Base-by-base conservation (phyloP, 2,113 vertebrate species). In the Eurystomus gularis region DNA sequence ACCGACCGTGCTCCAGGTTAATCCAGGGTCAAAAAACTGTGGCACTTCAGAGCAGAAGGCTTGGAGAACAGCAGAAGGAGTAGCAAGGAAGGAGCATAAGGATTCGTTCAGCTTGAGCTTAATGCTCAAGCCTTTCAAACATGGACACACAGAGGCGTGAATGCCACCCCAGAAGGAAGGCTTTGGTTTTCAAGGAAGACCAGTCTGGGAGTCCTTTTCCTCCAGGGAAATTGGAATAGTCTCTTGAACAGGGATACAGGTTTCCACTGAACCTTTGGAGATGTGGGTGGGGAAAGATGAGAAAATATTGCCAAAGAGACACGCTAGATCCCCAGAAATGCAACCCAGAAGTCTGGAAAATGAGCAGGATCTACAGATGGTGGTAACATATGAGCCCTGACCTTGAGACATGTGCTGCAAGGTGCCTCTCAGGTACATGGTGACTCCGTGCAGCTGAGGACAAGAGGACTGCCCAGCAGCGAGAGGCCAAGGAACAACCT, bases 121-220 rank as follows among this genome's bases (percentile, higher is more conserved):
- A 25, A 10, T 0, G 19, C 46, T 28, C 40, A 5, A 3, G 25
- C 8, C 68, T 19, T 17, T 5, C 65, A 1, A 8, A 33, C 15
- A 5, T 0, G 23, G 55, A 11, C 1, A 11, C 1, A 6, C 2
- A 5, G 13, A 49, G n/a, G 35, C 23, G 5, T 1, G 7, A 25
- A 33, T 13, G 57, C 18, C 72, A 68, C 20, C 31, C 42, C 29
- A 20, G 12, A 18, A 33, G 23, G 42, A 4, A 6, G 19, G 26
- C 39, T 20, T 49, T 24, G 68, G 17, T 13, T 31, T 37, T 1
- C 65, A 28, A 13, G 58, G 62, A 65, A 58, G 35, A 35, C 40
- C 54, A 37, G 12, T n/a, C 6, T 69, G 49, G 31, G 25, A 46
- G 16, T 5, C 49, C 37, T 54, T 1, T 3, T 28, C 16, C 61